Percentiles rank a stretch among this genome's conserved stretches.
Conservation (phyloP, 2,797 vertebrate genomes). For the Eidolon dupreanum region DNA sequence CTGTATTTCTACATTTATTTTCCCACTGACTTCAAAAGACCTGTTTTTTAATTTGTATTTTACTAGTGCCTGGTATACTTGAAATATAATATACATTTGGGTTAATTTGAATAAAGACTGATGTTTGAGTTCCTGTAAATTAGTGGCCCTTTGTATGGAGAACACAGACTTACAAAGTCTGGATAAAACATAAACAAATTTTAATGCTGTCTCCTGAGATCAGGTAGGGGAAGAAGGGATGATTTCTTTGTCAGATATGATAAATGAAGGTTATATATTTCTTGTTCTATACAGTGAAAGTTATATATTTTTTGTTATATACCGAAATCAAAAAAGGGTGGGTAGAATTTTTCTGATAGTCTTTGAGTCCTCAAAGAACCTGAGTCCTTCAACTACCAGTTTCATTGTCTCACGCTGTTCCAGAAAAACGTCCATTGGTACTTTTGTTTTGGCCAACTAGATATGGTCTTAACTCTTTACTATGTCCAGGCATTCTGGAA, state of each 20-base stretch:
- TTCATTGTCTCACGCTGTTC: background rate
- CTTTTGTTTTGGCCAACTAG: conserved; percentile 3
- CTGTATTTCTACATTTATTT: conserved; percentile 5
- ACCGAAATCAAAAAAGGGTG: background rate
- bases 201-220: background rate
- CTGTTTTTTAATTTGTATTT: background rate
- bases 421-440: background rate
- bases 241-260: background rate
- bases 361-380: background rate
- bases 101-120: conserved; percentile 5
- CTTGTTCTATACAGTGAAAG: background rate
- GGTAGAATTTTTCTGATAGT: background rate
- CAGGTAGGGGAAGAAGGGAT: background rate
- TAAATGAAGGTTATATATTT: background rate
- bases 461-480: background rate
- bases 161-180: background rate
- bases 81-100: background rate
- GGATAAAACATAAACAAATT: conserved; percentile 31
- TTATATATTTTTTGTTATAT: background rate
- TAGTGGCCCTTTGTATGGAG: background rate
- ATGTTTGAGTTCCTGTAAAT: conserved; percentile 36
- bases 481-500: background rate
- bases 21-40: background rate
- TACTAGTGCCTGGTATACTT: background rate
- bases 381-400: background rate